Base-by-base conservation (phyloP, 2,888 invertebrate species). In the Diaprepes abbreviatus region DNA sequence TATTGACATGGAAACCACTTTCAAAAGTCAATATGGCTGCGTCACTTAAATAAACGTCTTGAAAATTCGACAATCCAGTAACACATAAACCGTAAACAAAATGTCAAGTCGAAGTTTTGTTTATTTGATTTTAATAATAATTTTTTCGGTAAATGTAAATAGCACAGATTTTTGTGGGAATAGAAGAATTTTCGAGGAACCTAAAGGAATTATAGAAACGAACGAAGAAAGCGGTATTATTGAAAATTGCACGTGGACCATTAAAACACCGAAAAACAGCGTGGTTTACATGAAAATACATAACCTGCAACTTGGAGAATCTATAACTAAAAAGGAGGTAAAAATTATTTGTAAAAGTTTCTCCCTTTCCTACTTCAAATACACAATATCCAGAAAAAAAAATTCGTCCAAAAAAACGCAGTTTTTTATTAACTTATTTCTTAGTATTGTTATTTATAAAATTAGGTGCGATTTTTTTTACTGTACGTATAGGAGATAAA, bases 191-290 rank as follows among this genome's bases (percentile, higher is more conserved):
- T 55, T 48, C 10, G 16, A 14, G 9, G 48, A 38, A 19, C 65
- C 66, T n/a, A 60, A 55, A 62, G 66, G 65, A 17, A 40, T 28
- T 12, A 65, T 70, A 24, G 36, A 19, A 31, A 68, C 63, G 14
- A 43, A 43, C 33, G 28, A 31, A 12, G 60, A 63, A 58, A n/a
- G 10, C 2, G 10, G 16, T 0, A 9, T 7, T 3, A 12, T 52
- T 19, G 14, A 21, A n/a, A 71, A 67, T 17, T 67, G 71, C 17
- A 54, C 62, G 19, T 71, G 71, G 64, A 16, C 43, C n/a, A 68
- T 71, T 17, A 38, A 14, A 28, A 57, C 58, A 6, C 64, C 71
- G 2, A 17, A 36, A 14, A 9, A 33, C 3, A 67, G 64, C 14
- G 67, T 67, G 14, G 52, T 71, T 19, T 54, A 35, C 10, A 33